These are phyloP conservation scores for Xerus rutilus DNA, from an alignment of 2,797 vertebrate genomes.

Conservation along the genomic window DNA sequence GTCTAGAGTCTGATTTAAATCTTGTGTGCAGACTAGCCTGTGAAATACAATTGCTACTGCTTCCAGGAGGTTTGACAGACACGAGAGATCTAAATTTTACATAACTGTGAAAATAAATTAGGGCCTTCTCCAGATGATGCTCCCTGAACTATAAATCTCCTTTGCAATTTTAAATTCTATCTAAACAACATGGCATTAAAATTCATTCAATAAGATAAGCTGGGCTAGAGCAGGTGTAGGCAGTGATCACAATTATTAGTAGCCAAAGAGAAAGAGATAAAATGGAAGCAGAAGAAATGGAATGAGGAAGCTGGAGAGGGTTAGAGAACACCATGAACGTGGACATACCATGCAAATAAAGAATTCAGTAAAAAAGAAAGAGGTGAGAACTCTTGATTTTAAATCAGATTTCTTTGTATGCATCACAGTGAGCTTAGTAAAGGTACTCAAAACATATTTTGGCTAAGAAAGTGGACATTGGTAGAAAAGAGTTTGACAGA, in stretches of 20 bases:
- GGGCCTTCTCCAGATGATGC: slow-evolving; percentile 70
- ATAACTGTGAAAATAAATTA: slow-evolving; percentile 84
- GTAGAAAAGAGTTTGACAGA: background rate
- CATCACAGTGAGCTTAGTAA: background rate
- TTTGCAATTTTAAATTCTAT: slow-evolving; percentile 77
- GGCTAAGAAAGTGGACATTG: background rate
- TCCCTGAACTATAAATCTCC: slow-evolving; percentile 81
- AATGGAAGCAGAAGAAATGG: background rate
- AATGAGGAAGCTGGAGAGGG: background rate
- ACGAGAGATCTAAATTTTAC: slow-evolving; percentile 80
- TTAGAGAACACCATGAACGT: background rate
- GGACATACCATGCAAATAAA: background rate
- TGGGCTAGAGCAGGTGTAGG: slow-evolving; percentile 65
- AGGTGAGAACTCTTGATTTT: background rate
- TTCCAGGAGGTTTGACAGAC: slow-evolving; percentile 81
- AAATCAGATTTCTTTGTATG: background rate
- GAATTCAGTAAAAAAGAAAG: background rate
- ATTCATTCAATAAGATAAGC: slow-evolving; percentile 74
- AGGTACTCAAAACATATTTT: background rate
- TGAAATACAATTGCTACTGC: slow-evolving; percentile 78
- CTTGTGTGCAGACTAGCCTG: slow-evolving; percentile 51
- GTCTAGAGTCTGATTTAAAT: slow-evolving; percentile 74
- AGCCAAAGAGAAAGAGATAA: background rate
- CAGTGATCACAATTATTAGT: slow-evolving; percentile 68
- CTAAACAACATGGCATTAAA: slow-evolving; percentile 79